These are phyloP conservation scores for Platichthys stellatus DNA, from an alignment of 2,113 vertebrate species.

Conservation along the genomic window DNA sequence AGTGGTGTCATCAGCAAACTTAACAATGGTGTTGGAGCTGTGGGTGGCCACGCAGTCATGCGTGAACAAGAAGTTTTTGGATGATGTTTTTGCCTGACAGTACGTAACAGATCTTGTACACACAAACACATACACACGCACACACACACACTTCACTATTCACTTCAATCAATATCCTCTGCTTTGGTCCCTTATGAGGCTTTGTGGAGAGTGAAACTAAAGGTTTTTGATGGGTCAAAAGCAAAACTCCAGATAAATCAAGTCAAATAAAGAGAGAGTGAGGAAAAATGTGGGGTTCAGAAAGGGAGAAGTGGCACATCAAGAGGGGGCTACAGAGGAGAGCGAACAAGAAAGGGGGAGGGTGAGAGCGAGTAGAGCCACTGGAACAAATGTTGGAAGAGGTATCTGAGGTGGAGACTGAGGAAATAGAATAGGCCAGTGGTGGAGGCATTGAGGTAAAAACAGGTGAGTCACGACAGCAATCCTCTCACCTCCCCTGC, in stretches of 20 bases:
- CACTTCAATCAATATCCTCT: slow-evolving; percentile 28
- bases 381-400: slow-evolving; percentile 26
- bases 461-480: slow-evolving; percentile 52
- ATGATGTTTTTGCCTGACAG: background rate
- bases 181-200: background rate
- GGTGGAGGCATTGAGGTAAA: slow-evolving; percentile 30
- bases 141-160: slow-evolving; percentile 13
- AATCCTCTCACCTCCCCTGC: slow-evolving; percentile 26
- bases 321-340: background rate
- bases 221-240: slow-evolving; percentile 40
- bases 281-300: background rate
- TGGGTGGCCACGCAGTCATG: too few species aligned
- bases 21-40: too few species aligned
- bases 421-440: slow-evolving; percentile 38
- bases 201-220: slow-evolving; percentile 27
- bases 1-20: too few species aligned
- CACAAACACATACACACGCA: slow-evolving; percentile 4
- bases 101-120: background rate
- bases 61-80: too few species aligned
- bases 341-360: background rate
- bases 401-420: slow-evolving; percentile 14
- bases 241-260: slow-evolving; percentile 38
- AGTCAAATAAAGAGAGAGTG: slow-evolving; percentile 23
- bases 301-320: background rate
- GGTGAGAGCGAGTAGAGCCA: background rate